phyloP scores from a whole-genome alignment of 37 sponge, comb jelly and placozoan genomes.

The Chondrilla cf. caribensis region DNA sequence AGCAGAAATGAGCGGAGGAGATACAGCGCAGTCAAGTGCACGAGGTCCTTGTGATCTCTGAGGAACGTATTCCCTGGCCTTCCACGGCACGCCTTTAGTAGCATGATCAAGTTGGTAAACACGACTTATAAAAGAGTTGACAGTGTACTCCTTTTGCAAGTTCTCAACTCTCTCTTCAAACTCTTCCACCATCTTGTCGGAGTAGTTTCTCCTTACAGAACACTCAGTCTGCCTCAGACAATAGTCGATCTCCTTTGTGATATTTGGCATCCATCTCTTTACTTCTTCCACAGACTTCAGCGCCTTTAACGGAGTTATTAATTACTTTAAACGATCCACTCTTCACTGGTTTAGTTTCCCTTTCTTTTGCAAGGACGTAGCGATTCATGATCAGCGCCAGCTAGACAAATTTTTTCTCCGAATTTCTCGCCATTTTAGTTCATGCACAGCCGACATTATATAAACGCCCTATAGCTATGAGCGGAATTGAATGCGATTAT shows the following conservation, averaged over 20 bases:
- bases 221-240: constrained; percentile 46
- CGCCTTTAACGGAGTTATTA: neutral
- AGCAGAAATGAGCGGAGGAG: neutral
- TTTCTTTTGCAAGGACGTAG: constrained; percentile 60
- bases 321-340: neutral
- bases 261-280: constrained; percentile 78
- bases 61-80: constrained; percentile 52
- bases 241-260: constrained; percentile 66
- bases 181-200: constrained; percentile 58
- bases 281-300: constrained; percentile 62
- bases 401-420: constrained; percentile 44
- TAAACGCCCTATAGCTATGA: no score
- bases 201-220: constrained; percentile 38
- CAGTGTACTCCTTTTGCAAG: constrained; percentile 61
- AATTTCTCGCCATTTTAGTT: constrained; percentile 74
- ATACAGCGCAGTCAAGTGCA: neutral
- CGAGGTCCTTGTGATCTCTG: constrained; percentile 13
- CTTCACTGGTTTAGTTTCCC: neutral
- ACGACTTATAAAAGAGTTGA: constrained; percentile 47
- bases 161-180: constrained; percentile 50
- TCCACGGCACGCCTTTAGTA: constrained; percentile 56
- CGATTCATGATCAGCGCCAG: constrained; percentile 66
- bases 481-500: no score
- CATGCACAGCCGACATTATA: no score
- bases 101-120: constrained; percentile 50